These are phyloP conservation scores for Tolypeutes matacus DNA, from an alignment of 2,797 vertebrate species.

Conservation along the genomic window DNA sequence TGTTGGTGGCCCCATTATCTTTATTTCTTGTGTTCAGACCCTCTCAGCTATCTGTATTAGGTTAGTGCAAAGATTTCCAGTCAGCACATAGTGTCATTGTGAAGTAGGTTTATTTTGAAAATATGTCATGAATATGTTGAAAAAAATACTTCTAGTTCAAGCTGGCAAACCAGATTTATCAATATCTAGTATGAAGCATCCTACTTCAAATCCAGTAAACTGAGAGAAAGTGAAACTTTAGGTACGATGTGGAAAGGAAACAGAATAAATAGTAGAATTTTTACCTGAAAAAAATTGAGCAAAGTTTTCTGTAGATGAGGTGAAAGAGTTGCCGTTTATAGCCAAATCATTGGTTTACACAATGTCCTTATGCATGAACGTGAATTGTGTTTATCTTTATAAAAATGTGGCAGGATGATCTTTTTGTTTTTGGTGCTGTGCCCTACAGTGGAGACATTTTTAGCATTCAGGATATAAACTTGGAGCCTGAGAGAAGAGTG, in stretches of 20 bases:
- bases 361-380: background rate
- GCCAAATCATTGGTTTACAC: background rate
- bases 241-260: background rate
- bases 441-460: background rate
- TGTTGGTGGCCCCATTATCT: background rate
- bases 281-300: background rate
- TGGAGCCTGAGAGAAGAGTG: background rate
- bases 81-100: background rate
- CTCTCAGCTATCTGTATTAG: background rate
- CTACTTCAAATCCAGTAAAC: background rate
- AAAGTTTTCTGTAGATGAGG: background rate
- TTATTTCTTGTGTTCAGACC: background rate
- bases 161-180: background rate
- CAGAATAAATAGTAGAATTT: background rate
- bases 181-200: background rate
- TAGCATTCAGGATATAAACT: background rate
- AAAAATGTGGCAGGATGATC: background rate
- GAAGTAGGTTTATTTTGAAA: conserved; percentile 51
- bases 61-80: background rate
- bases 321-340: background rate
- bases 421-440: background rate
- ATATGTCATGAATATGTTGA: background rate
- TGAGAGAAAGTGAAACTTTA: background rate
- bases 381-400: background rate
- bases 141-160: conserved; percentile 24